A percentile compares a stretch with the other conserved stretches of the same genome.
Conservation (phyloP, 1,140 invertebrate species). For the Platorchestia sp. region DNA sequence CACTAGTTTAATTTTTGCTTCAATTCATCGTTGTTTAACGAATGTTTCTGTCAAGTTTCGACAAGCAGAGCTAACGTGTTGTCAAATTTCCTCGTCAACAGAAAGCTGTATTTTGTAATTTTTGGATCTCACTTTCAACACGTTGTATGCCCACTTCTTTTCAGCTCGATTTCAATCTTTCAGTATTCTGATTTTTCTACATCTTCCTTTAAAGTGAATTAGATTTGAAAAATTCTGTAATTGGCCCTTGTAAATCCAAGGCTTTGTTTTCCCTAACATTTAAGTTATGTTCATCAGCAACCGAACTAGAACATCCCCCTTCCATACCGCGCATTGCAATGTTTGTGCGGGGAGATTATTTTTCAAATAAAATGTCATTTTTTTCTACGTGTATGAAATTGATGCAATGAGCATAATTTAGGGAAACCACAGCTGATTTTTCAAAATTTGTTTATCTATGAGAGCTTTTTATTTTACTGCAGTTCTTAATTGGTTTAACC, state of each 20-base stretch:
- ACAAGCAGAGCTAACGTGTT: too few relatives aligned
- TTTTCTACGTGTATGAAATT: background rate
- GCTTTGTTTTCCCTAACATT: background rate
- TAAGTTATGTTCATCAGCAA: background rate
- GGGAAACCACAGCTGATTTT: background rate
- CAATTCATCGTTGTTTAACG: background rate
- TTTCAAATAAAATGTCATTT: background rate
- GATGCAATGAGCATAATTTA: background rate
- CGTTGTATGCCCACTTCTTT: background rate
- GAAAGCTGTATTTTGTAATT: background rate
- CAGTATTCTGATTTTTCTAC: background rate
- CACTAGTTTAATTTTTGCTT: background rate
- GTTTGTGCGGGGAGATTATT: background rate
- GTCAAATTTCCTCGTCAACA: too few relatives aligned
- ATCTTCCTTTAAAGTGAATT: background rate
- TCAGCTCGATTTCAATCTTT: background rate
- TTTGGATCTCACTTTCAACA: background rate
- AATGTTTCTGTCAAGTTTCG: background rate
- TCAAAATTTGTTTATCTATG: background rate
- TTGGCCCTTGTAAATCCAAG: background rate
- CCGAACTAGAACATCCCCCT: background rate
- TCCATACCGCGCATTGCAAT: too few relatives aligned
- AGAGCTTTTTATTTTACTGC: background rate
- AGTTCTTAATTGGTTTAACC: background rate
- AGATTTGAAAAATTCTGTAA: background rate